phyloP scores from a whole-genome alignment of 37 sponge, comb jelly and placozoan genomes.

The Ianthella basta region DNA sequence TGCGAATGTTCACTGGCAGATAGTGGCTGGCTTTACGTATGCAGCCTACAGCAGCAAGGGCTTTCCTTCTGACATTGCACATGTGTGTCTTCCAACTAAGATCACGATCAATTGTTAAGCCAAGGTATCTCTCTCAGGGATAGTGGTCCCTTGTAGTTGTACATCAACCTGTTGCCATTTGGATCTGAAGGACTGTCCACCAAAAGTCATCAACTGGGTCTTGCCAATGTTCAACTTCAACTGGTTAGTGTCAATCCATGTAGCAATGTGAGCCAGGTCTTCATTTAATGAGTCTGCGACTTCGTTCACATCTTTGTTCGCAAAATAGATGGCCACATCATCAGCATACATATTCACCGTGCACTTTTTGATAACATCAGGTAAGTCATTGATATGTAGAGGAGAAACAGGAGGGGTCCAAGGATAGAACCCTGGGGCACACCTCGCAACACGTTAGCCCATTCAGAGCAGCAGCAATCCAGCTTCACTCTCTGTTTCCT shows the following conservation, averaged over 20 bases:
- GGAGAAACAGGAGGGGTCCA: slow-evolving; percentile 46
- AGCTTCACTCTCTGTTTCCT: slow-evolving; percentile 35
- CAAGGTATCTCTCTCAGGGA: slow-evolving; percentile 2
- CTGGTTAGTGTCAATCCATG: slow-evolving; percentile 2
- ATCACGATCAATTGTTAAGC: neutral
- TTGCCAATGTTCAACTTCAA: slow-evolving; percentile 21
- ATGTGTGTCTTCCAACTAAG: slow-evolving; percentile 10
- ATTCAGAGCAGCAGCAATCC: neutral
- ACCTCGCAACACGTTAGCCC: slow-evolving; percentile 10
- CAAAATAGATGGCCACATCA: neutral
- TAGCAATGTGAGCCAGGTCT: neutral
- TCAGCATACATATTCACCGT: slow-evolving; percentile 10
- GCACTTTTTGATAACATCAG: neutral
- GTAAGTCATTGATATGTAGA: slow-evolving; percentile 56
- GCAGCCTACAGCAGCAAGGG: neutral
- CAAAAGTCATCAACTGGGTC: slow-evolving; percentile 17
- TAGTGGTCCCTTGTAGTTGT: slow-evolving; percentile 4
- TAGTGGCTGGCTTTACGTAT: neutral
- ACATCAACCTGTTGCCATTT: neutral
- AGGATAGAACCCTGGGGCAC: slow-evolving; percentile 53
- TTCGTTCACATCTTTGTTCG: neutral
- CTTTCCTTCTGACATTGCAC: neutral
- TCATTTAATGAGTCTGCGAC: neutral
- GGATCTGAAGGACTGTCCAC: neutral
- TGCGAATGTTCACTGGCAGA: neutral